These are phyloP conservation scores for Blera fallax DNA, from an alignment of 2,888 invertebrate species.

Conservation along the genomic window DNA sequence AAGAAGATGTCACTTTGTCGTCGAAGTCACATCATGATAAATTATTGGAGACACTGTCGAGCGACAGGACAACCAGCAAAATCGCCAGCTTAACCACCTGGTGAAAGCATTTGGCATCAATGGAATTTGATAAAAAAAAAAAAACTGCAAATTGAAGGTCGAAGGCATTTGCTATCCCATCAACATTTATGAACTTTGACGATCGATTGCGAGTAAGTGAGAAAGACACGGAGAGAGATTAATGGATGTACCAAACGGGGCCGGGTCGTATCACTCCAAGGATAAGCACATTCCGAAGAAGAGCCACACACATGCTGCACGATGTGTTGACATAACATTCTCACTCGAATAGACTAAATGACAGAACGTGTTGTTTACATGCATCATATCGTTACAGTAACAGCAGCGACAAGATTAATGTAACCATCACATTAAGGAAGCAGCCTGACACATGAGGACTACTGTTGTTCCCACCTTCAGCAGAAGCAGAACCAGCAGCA, in stretches of 20 bases:
- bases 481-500: not conserved
- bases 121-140: not conserved
- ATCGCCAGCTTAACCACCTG: constrained; percentile 41
- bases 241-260: constrained; percentile 17
- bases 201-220: not conserved
- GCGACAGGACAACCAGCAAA: not conserved
- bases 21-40: constrained; percentile 51
- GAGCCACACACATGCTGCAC: not conserved
- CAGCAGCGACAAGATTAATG: constrained; percentile 62
- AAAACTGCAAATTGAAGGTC: constrained; percentile 16
- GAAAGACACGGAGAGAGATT: not conserved
- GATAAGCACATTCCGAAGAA: not conserved
- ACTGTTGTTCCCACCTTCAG: not conserved
- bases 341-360: constrained; percentile 41
- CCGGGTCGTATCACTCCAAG: not conserved
- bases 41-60: constrained; percentile 29
- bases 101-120: constrained; percentile 38
- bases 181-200: constrained; percentile 49
- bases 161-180: constrained; percentile 40
- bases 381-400: constrained; percentile 49
- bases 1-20: constrained; percentile 49
- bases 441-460: constrained; percentile 18
- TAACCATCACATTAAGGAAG: constrained; percentile 58
- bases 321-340: constrained; percentile 31
- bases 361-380: constrained; percentile 58